phyloP scores from a whole-genome alignment of 1,140 invertebrate genomes.

The Lucilia sericata region DNA sequence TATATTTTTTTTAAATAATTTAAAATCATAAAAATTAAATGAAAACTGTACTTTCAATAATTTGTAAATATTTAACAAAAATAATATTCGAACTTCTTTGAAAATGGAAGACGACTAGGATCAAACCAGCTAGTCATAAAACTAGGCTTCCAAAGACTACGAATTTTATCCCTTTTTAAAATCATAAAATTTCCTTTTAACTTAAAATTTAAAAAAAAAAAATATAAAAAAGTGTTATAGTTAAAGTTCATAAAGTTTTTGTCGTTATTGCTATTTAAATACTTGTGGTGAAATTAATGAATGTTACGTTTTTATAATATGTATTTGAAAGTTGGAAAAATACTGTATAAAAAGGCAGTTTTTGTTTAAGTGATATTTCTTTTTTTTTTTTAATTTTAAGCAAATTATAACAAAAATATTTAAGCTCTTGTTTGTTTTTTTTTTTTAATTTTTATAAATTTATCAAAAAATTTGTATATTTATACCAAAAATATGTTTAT shows the following conservation, averaged over 20 bases:
- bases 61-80: too few relatives aligned
- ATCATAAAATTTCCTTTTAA: too few relatives aligned
- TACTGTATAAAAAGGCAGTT: conserved; percentile 21
- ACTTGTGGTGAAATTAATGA: not conserved
- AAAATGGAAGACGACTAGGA: too few relatives aligned
- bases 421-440: conserved; percentile 18
- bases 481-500: conserved; percentile 18
- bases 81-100: too few relatives aligned
- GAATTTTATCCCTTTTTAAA: too few relatives aligned
- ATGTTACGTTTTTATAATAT: not conserved
- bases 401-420: conserved; percentile 13
- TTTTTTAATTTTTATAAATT: conserved; percentile 10
- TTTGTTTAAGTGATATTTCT: not conserved
- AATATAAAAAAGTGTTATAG: too few relatives aligned
- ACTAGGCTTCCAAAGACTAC: too few relatives aligned
- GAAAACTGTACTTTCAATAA: too few relatives aligned
- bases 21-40: too few relatives aligned
- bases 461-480: conserved; percentile 24
- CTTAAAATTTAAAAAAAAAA: too few relatives aligned
- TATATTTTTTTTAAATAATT: too few relatives aligned
- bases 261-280: not conserved
- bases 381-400: not conserved
- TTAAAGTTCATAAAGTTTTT: not conserved
- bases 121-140: too few relatives aligned
- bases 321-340: not conserved